Conservation (phyloP, 2,888 invertebrate genomes). For the Crocallis elinguaria region DNA sequence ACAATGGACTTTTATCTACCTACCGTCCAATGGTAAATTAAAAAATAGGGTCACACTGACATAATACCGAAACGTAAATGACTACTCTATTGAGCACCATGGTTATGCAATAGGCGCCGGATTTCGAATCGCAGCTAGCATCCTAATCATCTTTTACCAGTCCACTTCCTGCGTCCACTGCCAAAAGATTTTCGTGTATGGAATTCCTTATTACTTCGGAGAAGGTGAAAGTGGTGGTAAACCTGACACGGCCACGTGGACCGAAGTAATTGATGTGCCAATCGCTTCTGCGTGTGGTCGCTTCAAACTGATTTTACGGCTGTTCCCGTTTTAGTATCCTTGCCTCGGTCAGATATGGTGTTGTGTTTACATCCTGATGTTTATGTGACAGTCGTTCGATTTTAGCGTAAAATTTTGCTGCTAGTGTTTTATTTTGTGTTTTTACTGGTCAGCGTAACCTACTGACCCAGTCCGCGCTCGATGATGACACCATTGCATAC, state of each 20-base stretch:
- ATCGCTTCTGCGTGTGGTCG: slow-evolving; percentile 51
- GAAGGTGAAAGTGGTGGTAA: slow-evolving; percentile 67
- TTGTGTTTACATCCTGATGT: slow-evolving; percentile 32
- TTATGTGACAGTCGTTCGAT: slow-evolving; percentile 30
- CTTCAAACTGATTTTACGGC: slow-evolving; percentile 34
- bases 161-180: slow-evolving; percentile 54
- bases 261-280: slow-evolving; percentile 41
- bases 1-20: background rate
- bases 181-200: slow-evolving; percentile 53
- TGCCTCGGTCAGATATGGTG: slow-evolving; percentile 32
- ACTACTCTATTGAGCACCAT: slow-evolving; percentile 27
- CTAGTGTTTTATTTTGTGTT: background rate
- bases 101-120: slow-evolving; percentile 46
- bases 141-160: slow-evolving; percentile 46
- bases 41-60: slow-evolving; percentile 5
- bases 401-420: slow-evolving; percentile 1
- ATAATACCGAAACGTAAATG: slow-evolving; percentile 12
- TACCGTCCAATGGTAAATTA: background rate
- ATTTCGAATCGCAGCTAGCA: slow-evolving; percentile 55
- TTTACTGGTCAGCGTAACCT: background rate
- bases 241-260: slow-evolving; percentile 36
- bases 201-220: slow-evolving; percentile 57
- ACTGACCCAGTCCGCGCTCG: slow-evolving; percentile 7
- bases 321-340: slow-evolving; percentile 37
- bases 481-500: slow-evolving; percentile 5